Evolutionary conservation across 2,797 vertebrate genomes (phyloP), one percentile per base, ranked within the genome.

Genomic region (Diceros bicornis): DNA sequence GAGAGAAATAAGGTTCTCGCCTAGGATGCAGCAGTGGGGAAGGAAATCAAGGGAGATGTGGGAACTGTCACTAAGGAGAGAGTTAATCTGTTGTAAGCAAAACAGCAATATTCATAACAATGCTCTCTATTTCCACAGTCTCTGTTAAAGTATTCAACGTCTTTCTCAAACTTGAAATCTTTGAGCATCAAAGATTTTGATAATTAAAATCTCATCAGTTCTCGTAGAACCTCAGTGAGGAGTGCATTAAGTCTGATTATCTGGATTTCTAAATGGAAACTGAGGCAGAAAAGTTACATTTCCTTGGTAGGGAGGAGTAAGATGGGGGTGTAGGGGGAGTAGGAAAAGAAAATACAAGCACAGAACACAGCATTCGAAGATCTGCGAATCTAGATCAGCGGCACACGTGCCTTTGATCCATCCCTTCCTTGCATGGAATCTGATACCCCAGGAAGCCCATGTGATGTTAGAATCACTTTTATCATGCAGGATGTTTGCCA

Each of bases 121-220:
- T 0, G 23, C 14, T 82, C 32, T 61, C 27, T 27, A 11, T 47
- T 75, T 92, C 41, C 81, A 50, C 3, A 41, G 41, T 20, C 50
- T 8, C 78, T 89, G 25, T 13, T 41, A 66, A 71, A 75, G 13
- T 77, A 86, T 77, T 96, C 55, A 47, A 50, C 47, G 12, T 50
- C 47, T 50, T 50, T 50, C 9, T 50, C 47, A 50, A 50, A 50
- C 12, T 12, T 50, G 47, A 50, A 50, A 50, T 50, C 47, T 50
- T 50, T 50, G 47, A 50, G 12, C 47, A 50, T 50, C 47, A 50
- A 50, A 50, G 47, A 50, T 50, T 50, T 50, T 50, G 47, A 50
- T 12, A 47, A 75, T 34, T 32, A 83, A 91, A 86, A 92, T 75
- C 79, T 72, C 83, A 83, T 77, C 91, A 74, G 17, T 71, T 71